Conservation (phyloP, 2,797 vertebrate species). For the Trematomus bernacchii region DNA sequence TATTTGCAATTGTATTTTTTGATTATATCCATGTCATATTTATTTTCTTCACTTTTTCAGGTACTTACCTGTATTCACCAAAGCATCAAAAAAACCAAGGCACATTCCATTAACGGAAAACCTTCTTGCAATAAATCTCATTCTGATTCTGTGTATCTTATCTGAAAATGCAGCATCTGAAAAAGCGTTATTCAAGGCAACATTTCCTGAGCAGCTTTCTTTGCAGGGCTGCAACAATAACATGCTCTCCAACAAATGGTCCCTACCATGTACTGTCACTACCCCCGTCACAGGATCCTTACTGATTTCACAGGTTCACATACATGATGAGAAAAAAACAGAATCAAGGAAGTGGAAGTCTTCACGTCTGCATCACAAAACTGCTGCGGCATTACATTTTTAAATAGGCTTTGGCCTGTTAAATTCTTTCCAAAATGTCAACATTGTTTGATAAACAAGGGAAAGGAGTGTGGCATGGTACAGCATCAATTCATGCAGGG, state of each 20-base stretch:
- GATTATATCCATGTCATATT: no score
- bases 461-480: not conserved
- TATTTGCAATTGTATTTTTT: no score
- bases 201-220: constrained; percentile 5
- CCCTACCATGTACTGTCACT: not conserved
- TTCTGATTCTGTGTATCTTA: not conserved
- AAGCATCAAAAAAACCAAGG: no score
- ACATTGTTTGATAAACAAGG: constrained; percentile 31
- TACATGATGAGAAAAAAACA: not conserved
- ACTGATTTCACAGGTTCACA: not conserved
- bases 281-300: not conserved
- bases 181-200: not conserved
- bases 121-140: no score
- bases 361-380: not conserved
- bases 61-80: no score
- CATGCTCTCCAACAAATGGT: not conserved
- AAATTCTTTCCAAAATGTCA: constrained; percentile 25
- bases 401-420: constrained; percentile 8
- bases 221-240: constrained; percentile 11
- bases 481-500: not conserved
- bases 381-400: no score
- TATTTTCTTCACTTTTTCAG: no score
- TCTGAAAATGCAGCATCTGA: constrained; percentile 1
- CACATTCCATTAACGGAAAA: no score
- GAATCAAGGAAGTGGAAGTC: not conserved